Percentiles rank a stretch among this genome's conserved stretches.
These are phyloP conservation scores for Hoplostethus atlanticus DNA, from an alignment of 2,797 vertebrate species.

Conservation along the genomic window DNA sequence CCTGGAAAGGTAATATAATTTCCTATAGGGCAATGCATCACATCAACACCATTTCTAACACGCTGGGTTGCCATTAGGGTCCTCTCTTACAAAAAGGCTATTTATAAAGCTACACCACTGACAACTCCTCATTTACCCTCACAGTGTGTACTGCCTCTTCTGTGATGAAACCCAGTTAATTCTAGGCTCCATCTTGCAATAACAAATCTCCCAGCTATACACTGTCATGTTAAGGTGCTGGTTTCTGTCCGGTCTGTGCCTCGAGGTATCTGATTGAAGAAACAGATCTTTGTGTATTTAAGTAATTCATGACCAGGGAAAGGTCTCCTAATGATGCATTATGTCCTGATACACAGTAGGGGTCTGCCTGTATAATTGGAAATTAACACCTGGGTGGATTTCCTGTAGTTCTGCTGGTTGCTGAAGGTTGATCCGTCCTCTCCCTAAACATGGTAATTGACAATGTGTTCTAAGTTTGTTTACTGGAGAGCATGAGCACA, in stretches of 20 bases:
- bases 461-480: not conserved
- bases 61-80: conserved; percentile 59
- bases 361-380: not conserved
- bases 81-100: conserved; percentile 54
- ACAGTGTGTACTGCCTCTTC: conserved; percentile 42
- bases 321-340: conserved; percentile 30
- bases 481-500: conserved; percentile 9
- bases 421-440: conserved; percentile 10
- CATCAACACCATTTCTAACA: conserved; percentile 57
- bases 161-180: conserved; percentile 44
- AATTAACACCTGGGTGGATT: conserved; percentile 14
- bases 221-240: conserved; percentile 39
- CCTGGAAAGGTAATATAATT: conserved; percentile 64
- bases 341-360: not conserved
- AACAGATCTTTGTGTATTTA: conserved; percentile 24
- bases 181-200: conserved; percentile 32
- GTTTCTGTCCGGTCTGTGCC: conserved; percentile 21
- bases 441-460: not conserved
- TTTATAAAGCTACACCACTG: conserved; percentile 51
- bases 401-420: not conserved
- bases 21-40: conserved; percentile 42
- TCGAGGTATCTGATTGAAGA: conserved; percentile 31
- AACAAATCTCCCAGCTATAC: conserved; percentile 33
- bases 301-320: conserved; percentile 24
- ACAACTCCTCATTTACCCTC: conserved; percentile 65